Evolutionary conservation across 2,797 vertebrate species (phyloP).

Genomic region (Sorex maritimensis): DNA sequence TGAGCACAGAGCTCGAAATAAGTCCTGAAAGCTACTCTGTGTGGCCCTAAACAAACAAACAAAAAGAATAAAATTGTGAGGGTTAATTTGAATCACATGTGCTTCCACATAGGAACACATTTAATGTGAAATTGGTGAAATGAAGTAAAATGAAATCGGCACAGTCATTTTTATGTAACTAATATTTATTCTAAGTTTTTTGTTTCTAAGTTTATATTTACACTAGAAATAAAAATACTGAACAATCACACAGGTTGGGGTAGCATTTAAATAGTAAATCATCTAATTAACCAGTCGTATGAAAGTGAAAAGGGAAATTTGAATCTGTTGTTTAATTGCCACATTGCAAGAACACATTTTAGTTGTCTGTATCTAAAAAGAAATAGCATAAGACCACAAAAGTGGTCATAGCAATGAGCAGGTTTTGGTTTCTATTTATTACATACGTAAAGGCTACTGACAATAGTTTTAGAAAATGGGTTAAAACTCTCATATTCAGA

Average conservation of each 20-base stretch:
- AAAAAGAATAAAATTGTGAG: neutral
- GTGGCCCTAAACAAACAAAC: neutral
- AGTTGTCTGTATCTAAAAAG: constrained; percentile 78
- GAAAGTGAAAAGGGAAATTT: constrained; percentile 76
- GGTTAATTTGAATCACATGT: neutral
- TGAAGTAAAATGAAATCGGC: constrained; percentile 60
- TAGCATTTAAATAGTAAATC: constrained; percentile 78
- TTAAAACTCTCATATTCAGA: constrained; percentile 62
- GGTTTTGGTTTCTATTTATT: constrained; percentile 65
- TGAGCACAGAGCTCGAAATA: too few species aligned
- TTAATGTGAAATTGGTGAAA: constrained; percentile 66
- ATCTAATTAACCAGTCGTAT: constrained; percentile 79
- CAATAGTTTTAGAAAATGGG: constrained; percentile 70
- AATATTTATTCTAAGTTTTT: constrained; percentile 72
- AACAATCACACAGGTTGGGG: constrained; percentile 71
- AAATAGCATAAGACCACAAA: constrained; percentile 80
- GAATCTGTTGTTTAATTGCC: constrained; percentile 78
- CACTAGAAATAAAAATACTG: constrained; percentile 73
- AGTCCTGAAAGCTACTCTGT: too few species aligned
- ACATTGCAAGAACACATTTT: constrained; percentile 81
- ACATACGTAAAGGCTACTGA: constrained; percentile 46
- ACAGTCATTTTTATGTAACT: constrained; percentile 69
- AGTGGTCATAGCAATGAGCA: constrained; percentile 76
- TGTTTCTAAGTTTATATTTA: constrained; percentile 75
- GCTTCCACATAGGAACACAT: neutral